Base-by-base conservation (phyloP, 2,888 invertebrate genomes). In the Drosophila infuscata region DNA sequence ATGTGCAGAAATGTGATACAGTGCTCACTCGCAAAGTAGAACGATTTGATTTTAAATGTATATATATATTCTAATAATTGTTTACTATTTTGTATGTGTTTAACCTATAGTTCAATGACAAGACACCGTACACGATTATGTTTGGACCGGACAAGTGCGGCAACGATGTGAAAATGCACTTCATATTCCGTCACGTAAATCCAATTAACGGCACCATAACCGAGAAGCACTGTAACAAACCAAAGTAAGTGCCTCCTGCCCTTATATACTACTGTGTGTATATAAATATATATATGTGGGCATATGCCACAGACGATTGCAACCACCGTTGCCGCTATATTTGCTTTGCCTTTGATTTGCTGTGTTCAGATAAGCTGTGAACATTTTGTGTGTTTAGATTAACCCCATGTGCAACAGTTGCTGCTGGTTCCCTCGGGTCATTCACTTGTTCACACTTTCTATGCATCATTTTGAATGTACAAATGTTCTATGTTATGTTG, bases 121-220 rank as follows among this genome's bases (percentile, higher is more conserved):
- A 98, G 94, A 98, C 99, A 0, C 97, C 98, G 0, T 99, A 99
- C 94, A 97, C 98, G 3, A 98, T 99, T 90, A 99, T 99, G 99
- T 99, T 99, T 94, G 99, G 99, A 0, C 99, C 99, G 11, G 99
- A 99, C 94, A 99, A 99, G 94, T 99, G 99, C 94, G 99, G 99
- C 76, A 97, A 97, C 91, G 98, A 98, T 93, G 96, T 97, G 91
- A 99, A 99, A 94, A 95, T 98, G 92, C 96, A 96, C 92, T 96
- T 96, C 92, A 99, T 99, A 93, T 98, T 99, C 94, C 95, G 97
- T 60, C 99, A 99, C 93, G 96, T 95, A 93, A 99, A 99, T 94
- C 99, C 99, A 12, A 94, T 96, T 89, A 99, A 98, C 92, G 98
- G 97, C 53, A 95, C 96, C 32, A 94, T 97, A 80, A 96, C 97